Percentiles rank a stretch among this genome's conserved stretches.
Evolutionary conservation across 53 echinoderm and acorn worm genomes (phyloP).

Genomic region (Temnopleurus reevesii): DNA sequence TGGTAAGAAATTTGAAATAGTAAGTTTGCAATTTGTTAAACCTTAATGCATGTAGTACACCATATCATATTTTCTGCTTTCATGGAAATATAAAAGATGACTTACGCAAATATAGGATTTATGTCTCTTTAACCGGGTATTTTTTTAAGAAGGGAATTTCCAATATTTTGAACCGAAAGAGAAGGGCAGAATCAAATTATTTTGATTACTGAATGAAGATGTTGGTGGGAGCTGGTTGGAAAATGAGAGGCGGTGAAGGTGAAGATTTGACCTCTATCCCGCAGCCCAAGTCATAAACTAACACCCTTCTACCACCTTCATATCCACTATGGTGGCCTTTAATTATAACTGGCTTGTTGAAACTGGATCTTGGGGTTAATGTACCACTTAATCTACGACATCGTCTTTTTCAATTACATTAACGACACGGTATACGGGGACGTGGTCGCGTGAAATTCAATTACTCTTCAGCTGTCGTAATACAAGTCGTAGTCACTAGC

Average conservation of each 20-base stretch:
- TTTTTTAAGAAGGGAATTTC: too few species aligned
- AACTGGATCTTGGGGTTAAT: slow-evolving; percentile 35
- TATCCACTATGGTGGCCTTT: not conserved
- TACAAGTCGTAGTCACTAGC: not conserved
- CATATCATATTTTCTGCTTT: too few species aligned
- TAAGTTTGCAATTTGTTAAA: too few species aligned
- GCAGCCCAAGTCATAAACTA: not conserved
- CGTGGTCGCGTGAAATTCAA: slow-evolving; percentile 43
- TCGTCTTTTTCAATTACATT: slow-evolving; percentile 31
- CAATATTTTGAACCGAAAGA: too few species aligned
- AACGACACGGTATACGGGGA: not conserved
- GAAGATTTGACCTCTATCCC: not conserved
- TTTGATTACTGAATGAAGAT: too few species aligned
- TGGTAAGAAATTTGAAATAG: too few species aligned
- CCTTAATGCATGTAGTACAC: too few species aligned
- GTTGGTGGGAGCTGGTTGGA: not conserved
- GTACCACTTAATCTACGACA: slow-evolving; percentile 32
- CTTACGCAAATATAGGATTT: too few species aligned
- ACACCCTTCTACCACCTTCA: not conserved
- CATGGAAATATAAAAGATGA: too few species aligned
- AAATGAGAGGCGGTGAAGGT: too few species aligned
- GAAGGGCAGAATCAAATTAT: too few species aligned
- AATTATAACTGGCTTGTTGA: slow-evolving; percentile 23
- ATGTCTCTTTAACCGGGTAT: too few species aligned
- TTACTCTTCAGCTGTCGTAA: slow-evolving; percentile 57